phyloP scores from a whole-genome alignment of 1,140 invertebrate species.

The Leguminivora glycinivorella region DNA sequence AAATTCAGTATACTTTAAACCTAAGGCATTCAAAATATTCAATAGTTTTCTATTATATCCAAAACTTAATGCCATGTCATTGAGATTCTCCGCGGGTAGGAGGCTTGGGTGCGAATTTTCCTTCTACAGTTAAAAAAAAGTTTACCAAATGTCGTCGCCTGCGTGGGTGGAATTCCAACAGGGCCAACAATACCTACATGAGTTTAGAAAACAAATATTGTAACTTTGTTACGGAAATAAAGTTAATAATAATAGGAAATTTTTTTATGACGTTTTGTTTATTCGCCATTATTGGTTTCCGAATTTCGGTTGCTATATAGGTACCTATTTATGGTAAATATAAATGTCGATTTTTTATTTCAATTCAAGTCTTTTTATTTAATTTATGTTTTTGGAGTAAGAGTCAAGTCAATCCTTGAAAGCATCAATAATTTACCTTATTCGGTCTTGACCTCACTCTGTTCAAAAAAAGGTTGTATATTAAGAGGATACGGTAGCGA shows the following conservation, averaged over 20 bases:
- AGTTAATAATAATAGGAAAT: neutral
- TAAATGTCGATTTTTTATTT: too few relatives aligned
- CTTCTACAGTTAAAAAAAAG: constrained; percentile 27
- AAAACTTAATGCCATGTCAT: constrained; percentile 10
- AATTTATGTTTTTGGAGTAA: too few relatives aligned
- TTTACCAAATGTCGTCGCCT: constrained; percentile 19
- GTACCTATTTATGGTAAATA: too few relatives aligned
- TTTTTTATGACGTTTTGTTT: neutral
- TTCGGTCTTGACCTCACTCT: too few relatives aligned
- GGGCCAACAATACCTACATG: neutral
- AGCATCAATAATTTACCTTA: too few relatives aligned
- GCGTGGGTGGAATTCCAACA: constrained; percentile 8
- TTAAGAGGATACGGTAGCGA: too few relatives aligned
- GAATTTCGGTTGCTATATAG: neutral
- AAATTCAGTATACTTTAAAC: neutral
- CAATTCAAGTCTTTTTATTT: too few relatives aligned
- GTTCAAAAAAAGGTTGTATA: too few relatives aligned
- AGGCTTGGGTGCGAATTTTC: constrained; percentile 27
- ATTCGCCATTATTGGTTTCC: neutral
- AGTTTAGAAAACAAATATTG: constrained; percentile 26
- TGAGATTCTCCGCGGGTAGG: constrained; percentile 13
- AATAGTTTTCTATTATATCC: constrained; percentile 21
- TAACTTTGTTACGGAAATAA: constrained; percentile 5
- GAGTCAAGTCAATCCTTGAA: too few relatives aligned
- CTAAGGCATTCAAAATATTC: neutral